These are phyloP conservation scores for Orius insidiosus DNA, from an alignment of 1,140 invertebrate genomes.

Conservation along the genomic window DNA sequence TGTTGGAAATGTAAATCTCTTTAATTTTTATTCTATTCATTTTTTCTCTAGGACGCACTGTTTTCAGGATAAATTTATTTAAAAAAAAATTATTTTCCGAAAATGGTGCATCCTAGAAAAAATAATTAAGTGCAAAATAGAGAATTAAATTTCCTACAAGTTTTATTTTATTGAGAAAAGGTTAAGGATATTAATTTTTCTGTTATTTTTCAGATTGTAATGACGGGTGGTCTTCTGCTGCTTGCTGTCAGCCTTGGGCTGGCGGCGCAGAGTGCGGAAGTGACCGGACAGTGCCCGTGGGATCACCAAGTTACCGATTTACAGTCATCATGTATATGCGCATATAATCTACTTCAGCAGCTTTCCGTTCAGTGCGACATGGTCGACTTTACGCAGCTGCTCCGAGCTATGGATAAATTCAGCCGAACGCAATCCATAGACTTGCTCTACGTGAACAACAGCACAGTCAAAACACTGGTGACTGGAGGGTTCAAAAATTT, in stretches of 20 bases:
- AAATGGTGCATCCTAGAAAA: too few species aligned
- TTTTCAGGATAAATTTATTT: too few species aligned
- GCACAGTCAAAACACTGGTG: conserved; percentile 46
- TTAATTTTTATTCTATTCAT: too few species aligned
- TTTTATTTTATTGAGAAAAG: neutral
- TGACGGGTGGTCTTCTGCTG: conserved; percentile 2
- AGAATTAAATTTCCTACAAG: too few species aligned
- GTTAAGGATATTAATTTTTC: neutral
- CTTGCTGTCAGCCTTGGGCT: too few species aligned
- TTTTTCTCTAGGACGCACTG: too few species aligned
- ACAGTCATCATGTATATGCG: conserved; percentile 74
- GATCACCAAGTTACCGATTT: conserved; percentile 45
- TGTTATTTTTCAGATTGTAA: conserved; percentile 10
- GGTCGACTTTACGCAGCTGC: conserved; percentile 56
- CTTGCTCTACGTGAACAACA: conserved; percentile 76
- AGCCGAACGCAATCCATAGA: conserved; percentile 49
- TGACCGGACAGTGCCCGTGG: conserved; percentile 65
- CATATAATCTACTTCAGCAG: conserved; percentile 61
- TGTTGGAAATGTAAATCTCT: too few species aligned
- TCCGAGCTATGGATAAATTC: conserved; percentile 51
- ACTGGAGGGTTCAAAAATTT: conserved; percentile 53
- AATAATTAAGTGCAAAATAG: too few species aligned
- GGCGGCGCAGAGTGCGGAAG: neutral
- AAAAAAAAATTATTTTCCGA: too few species aligned
- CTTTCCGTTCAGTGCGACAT: conserved; percentile 78